Conservation (phyloP, 2,113 vertebrate genomes). For the Scartelaos histophorus region DNA sequence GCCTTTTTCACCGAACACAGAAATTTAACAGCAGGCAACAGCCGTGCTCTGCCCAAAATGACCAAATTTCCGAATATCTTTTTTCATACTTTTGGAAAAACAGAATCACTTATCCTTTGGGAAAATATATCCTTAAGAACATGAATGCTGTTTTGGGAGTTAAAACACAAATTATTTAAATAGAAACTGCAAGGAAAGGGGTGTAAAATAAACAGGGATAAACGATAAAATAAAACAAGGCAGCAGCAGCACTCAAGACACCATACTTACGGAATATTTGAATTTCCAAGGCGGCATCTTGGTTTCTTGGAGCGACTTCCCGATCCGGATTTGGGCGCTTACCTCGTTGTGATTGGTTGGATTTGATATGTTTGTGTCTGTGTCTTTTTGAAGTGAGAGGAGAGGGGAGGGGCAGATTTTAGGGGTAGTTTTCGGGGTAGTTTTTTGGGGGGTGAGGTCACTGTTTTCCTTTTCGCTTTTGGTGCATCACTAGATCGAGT, state of each 20-base stretch:
- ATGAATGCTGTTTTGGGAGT: slow-evolving; percentile 62
- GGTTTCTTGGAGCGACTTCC: slow-evolving; percentile 8
- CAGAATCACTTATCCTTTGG: slow-evolving; percentile 28
- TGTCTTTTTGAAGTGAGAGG: background rate
- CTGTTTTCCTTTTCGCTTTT: slow-evolving; percentile 85
- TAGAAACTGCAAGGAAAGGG: slow-evolving; percentile 58
- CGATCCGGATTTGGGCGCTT: slow-evolving; percentile 57
- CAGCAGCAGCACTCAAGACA: slow-evolving; percentile 79
- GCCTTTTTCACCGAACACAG: slow-evolving; percentile 65
- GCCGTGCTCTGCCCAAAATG: slow-evolving; percentile 68
- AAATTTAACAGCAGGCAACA: slow-evolving; percentile 63
- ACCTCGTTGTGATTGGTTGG: slow-evolving; percentile 10
- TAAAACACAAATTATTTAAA: slow-evolving; percentile 63
- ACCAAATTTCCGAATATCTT: slow-evolving; percentile 68
- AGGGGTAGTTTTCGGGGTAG: slow-evolving; percentile 33
- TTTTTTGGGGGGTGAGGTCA: slow-evolving; percentile 58
- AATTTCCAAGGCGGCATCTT: slow-evolving; percentile 21
- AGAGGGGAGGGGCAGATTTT: slow-evolving; percentile 7
- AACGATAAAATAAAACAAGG: slow-evolving; percentile 71
- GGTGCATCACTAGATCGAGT: slow-evolving; percentile 88
- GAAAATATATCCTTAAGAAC: slow-evolving; percentile 73
- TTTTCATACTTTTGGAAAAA: slow-evolving; percentile 69
- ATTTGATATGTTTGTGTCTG: background rate
- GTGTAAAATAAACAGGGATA: slow-evolving; percentile 64
- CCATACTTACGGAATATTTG: slow-evolving; percentile 91